Evolutionary conservation across 1,140 invertebrate genomes (phyloP).

Genomic region (Drosophila pallidifrons): DNA sequence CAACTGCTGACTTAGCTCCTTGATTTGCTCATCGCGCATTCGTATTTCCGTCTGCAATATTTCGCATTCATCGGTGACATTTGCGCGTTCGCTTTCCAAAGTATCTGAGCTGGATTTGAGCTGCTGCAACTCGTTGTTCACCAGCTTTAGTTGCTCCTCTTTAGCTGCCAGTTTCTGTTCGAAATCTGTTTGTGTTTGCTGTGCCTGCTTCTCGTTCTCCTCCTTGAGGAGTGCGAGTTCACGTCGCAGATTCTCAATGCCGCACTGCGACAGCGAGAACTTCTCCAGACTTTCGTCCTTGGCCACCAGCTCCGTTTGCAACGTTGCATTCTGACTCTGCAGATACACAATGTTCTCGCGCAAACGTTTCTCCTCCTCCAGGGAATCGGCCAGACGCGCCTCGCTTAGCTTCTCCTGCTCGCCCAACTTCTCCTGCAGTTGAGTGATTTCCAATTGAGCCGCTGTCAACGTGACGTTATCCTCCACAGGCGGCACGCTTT

Average conservation of each 20-base stretch:
- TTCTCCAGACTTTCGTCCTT: conserved; percentile 78
- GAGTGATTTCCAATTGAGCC: conserved; percentile 79
- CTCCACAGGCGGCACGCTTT: conserved; percentile 59
- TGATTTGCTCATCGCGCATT: conserved; percentile 65
- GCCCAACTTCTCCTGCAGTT: conserved; percentile 82
- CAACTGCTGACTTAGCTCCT: conserved; percentile 59
- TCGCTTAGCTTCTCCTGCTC: conserved; percentile 45
- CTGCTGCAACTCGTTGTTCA: conserved; percentile 47
- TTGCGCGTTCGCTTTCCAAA: conserved; percentile 62
- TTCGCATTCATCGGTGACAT: conserved; percentile 64
- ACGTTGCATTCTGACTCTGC: conserved; percentile 73
- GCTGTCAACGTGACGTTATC: conserved; percentile 66
- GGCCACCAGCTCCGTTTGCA: conserved; percentile 67
- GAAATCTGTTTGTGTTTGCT: conserved; percentile 43
- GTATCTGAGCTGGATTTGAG: conserved; percentile 48
- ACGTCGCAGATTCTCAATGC: conserved; percentile 74
- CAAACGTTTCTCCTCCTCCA: conserved; percentile 69
- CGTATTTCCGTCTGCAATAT: conserved; percentile 69
- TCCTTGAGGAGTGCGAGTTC: conserved; percentile 74
- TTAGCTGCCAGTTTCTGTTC: conserved; percentile 57
- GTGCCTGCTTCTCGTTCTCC: conserved; percentile 70
- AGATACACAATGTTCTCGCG: conserved; percentile 85
- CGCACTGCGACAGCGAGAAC: conserved; percentile 74
- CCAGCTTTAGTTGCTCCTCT: conserved; percentile 37
- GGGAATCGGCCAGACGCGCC: conserved; percentile 77